phyloP scores from a whole-genome alignment of 2,797 vertebrate genomes.

The Sebastes umbrosus region DNA sequence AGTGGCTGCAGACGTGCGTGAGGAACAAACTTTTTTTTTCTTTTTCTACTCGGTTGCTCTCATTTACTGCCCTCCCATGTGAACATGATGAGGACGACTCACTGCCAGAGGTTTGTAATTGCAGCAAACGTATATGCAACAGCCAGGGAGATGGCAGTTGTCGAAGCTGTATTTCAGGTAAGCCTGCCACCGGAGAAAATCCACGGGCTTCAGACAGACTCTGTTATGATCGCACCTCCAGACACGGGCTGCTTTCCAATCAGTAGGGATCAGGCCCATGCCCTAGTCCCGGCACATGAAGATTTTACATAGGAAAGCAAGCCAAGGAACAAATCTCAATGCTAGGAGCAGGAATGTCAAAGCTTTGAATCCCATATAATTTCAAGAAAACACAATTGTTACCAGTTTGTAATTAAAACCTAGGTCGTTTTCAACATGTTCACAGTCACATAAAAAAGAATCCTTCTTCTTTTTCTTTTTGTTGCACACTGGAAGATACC shows the following conservation, averaged over 20 bases:
- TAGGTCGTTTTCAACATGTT: neutral
- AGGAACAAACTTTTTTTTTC: conserved; percentile 45
- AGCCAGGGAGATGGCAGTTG: conserved; percentile 23
- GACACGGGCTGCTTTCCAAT: conserved; percentile 50
- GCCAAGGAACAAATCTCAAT: neutral
- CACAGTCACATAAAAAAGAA: neutral
- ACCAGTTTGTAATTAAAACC: neutral
- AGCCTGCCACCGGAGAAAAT: conserved; percentile 52
- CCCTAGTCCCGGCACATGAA: conserved; percentile 4
- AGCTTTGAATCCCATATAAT: neutral
- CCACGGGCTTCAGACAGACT: conserved; percentile 53
- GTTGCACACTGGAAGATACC: neutral
- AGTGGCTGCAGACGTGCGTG: conserved; percentile 55
- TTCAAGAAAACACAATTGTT: neutral
- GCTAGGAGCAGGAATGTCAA: neutral
- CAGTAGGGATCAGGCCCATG: conserved; percentile 38
- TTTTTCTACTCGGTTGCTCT: conserved; percentile 45
- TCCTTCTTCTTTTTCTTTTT: neutral
- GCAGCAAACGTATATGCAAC: conserved; percentile 39
- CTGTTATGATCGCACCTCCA: conserved; percentile 54
- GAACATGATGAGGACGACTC: conserved; percentile 44
- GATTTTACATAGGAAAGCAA: conserved; percentile 28
- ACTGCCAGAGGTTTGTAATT: conserved; percentile 59
- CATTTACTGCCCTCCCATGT: conserved; percentile 63
- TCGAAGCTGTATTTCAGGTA: conserved; percentile 42